phyloP scores from a whole-genome alignment of 2,888 invertebrate genomes.

The Apodemia mormo region DNA sequence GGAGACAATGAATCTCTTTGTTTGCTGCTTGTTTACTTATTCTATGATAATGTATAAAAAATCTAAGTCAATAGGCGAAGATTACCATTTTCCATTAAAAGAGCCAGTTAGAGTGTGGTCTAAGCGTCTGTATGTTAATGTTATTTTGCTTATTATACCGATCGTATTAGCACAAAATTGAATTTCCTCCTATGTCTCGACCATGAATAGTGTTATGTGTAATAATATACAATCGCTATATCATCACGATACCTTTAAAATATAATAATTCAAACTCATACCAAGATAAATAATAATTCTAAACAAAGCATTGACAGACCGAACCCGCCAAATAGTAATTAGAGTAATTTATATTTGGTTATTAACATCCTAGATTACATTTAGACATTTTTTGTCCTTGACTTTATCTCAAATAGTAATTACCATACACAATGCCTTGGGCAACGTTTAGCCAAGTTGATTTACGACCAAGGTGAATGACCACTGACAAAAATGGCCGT shows the following conservation, averaged over 20 bases:
- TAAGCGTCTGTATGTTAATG: no score
- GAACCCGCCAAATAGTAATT: background rate
- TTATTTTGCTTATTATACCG: background rate
- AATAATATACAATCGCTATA: background rate
- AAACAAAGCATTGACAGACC: background rate
- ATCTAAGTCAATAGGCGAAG: no score
- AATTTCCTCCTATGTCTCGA: no score
- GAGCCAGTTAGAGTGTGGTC: no score
- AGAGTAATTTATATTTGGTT: slow-evolving; percentile 12
- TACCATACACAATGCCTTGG: slow-evolving; percentile 36
- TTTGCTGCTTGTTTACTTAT: no score
- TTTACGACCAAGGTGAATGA: slow-evolving; percentile 45
- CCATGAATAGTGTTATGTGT: no score
- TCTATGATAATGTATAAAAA: no score
- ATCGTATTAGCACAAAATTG: background rate
- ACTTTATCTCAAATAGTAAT: slow-evolving; percentile 25
- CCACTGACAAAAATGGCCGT: slow-evolving; percentile 48
- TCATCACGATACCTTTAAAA: background rate
- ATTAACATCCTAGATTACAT: slow-evolving; percentile 12
- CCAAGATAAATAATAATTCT: background rate
- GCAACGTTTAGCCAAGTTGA: slow-evolving; percentile 39
- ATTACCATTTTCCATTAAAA: no score
- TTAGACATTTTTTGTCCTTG: slow-evolving; percentile 20
- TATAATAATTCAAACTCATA: background rate
- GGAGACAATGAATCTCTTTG: no score